Base-by-base conservation (phyloP, 2,113 vertebrate species). In the Dasyornis broadbenti region DNA sequence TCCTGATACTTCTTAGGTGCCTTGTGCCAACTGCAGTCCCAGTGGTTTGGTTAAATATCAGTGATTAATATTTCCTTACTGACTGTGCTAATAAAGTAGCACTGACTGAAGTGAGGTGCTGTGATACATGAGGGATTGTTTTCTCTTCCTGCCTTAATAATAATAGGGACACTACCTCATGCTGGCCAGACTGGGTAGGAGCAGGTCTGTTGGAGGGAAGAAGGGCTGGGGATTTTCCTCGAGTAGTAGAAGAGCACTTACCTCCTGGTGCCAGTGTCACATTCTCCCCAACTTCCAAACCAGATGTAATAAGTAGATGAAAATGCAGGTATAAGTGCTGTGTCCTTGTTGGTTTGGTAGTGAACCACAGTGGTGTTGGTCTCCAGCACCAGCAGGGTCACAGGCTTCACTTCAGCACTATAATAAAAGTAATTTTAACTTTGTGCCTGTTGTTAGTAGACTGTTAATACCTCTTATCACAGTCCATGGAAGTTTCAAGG, bases 321-420 rank as follows among this genome's bases (percentile, higher is more conserved):
- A 57, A 66, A 19, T 44, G 19, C 33, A 50, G 68, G 11, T 63
- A n/a, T 44, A 6, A 49, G 13, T 69, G 75, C 9, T 21, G 11
- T 56, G 44, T 4, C 56, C 5, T 20, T 47, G 9, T 52, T 63
- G n/a, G 52, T 64, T 92, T 52, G 40, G 17, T 19, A 9, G 15
- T 31, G 70, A 82, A 13, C 24, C 1, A 1, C 9, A 5, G 61
- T 8, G 17, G 1, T 30, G 15, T 31, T 77, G 9, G 10, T 54
- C 33, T 80, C 28, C 24, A 54, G 27, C 0, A 0, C 23, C 26
- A 50, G 33, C 35, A 50, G 10, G 3, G 11, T 27, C 0, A 0
- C 15, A 28, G 66, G 14, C 57, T 90, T 64, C 17, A 3, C 50
- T 65, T 82, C 68, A 85, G 50, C 24, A 3, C 60, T 52, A 0